Percentiles rank a stretch among this genome's conserved stretches.
These are phyloP conservation scores for Formicarius rufipectus DNA, from an alignment of 2,113 vertebrate genomes.

Conservation along the genomic window DNA sequence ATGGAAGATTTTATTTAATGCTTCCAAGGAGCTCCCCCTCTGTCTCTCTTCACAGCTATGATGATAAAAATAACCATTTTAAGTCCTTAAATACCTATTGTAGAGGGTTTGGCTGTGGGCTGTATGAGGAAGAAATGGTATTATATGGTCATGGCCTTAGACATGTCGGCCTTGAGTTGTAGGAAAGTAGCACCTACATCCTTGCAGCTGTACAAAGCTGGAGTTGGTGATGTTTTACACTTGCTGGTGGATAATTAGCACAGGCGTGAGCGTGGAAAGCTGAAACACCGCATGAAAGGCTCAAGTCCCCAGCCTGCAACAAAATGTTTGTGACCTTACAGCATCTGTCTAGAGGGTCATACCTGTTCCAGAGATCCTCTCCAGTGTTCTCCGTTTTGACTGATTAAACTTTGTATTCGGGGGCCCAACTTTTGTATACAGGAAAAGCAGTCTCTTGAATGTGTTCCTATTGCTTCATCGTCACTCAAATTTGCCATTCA, in stretches of 20 bases:
- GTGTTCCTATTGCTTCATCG: rapidly evolving
- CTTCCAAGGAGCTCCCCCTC: not conserved
- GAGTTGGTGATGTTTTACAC: not conserved
- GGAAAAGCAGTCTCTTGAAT: not conserved
- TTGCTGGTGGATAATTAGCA: not conserved
- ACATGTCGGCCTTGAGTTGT: not conserved
- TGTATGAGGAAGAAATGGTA: not conserved
- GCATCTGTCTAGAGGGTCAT: not conserved
- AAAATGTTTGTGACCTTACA: not conserved
- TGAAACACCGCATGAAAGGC: not conserved
- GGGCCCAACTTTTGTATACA: not conserved
- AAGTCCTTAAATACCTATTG: not conserved
- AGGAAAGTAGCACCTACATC: not conserved
- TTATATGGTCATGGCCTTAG: not conserved
- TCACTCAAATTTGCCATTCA: not conserved
- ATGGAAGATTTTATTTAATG: not conserved
- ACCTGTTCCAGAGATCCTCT: not conserved
- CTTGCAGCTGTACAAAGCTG: not conserved
- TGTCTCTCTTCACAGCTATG: not conserved
- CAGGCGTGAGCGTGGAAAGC: not conserved
- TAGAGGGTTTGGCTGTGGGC: not conserved
- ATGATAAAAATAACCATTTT: not conserved
- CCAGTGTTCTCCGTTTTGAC: not conserved
- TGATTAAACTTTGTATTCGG: not conserved
- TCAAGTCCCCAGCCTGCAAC: not conserved